Conservation (phyloP, 2,888 invertebrate species). For the Agriopis marginaria region DNA sequence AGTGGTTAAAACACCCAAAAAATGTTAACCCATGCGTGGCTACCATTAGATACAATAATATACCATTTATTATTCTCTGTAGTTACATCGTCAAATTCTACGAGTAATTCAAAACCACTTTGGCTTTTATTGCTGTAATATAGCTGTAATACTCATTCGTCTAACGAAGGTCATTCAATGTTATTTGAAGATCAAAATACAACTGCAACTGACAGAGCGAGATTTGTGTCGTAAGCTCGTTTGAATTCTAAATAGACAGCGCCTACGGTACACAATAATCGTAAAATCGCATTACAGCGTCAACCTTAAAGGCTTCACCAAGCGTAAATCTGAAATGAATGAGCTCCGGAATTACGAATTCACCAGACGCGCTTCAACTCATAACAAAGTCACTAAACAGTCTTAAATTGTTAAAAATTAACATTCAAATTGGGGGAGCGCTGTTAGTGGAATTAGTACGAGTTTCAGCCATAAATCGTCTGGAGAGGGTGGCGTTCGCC, state of each 20-base stretch:
- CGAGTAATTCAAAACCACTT: slow-evolving; percentile 22
- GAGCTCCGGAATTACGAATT: slow-evolving; percentile 62
- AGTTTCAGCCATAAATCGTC: slow-evolving; percentile 82
- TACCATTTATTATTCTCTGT: not conserved
- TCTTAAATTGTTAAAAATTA: slow-evolving; percentile 84
- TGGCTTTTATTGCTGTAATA: slow-evolving; percentile 15
- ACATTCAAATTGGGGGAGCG: slow-evolving; percentile 82
- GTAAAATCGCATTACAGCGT: slow-evolving; percentile 62
- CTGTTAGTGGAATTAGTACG: slow-evolving; percentile 84
- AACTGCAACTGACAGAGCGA: slow-evolving; percentile 26
- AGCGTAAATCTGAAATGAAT: slow-evolving; percentile 67
- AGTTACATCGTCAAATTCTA: slow-evolving; percentile 34
- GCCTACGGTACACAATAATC: slow-evolving; percentile 58
- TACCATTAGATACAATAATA: not conserved
- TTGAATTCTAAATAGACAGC: slow-evolving; percentile 55
- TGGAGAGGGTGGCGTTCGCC: slow-evolving; percentile 76
- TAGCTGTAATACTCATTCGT: slow-evolving; percentile 19
- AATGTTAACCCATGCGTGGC: not conserved
- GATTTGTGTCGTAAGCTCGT: slow-evolving; percentile 40
- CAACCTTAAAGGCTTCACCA: slow-evolving; percentile 58
- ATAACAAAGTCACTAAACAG: slow-evolving; percentile 77
- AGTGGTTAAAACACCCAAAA: not conserved
- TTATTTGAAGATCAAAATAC: slow-evolving; percentile 29
- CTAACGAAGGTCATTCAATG: slow-evolving; percentile 24
- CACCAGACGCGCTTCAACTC: slow-evolving; percentile 67